phyloP scores from a whole-genome alignment of 2,888 invertebrate genomes.

The Lacanobia wlatinum region DNA sequence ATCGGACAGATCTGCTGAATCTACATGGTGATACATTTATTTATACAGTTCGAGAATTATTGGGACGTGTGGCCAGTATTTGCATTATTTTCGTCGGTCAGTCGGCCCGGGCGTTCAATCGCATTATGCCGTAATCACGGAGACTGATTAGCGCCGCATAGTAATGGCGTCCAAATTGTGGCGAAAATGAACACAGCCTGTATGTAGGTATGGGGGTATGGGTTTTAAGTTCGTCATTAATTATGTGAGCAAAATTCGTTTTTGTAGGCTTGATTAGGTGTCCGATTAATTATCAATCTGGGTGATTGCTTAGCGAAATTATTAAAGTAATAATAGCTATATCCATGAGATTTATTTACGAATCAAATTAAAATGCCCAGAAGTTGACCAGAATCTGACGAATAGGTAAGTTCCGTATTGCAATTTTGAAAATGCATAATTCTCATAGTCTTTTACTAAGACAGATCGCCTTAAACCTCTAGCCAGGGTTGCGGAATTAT shows the following conservation, averaged over 20 bases:
- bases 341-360: not conserved
- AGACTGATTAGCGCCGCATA: conserved; percentile 83
- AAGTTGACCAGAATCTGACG: too few species aligned
- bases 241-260: not conserved
- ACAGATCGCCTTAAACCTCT: too few species aligned
- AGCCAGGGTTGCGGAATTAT: too few species aligned
- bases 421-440: too few species aligned
- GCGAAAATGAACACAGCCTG: conserved; percentile 57
- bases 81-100: conserved; percentile 79
- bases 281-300: not conserved
- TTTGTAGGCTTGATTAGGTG: not conserved
- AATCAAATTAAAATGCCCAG: not conserved
- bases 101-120: conserved; percentile 72
- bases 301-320: not conserved
- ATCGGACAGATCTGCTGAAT: conserved; percentile 11
- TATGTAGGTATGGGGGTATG: conserved; percentile 13
- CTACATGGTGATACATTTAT: conserved; percentile 42
- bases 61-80: conserved; percentile 67
- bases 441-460: too few species aligned
- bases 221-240: conserved; percentile 46
- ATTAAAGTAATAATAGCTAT: not conserved
- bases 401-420: too few species aligned
- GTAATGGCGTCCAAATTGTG: conserved; percentile 75
- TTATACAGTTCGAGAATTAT: conserved; percentile 47
- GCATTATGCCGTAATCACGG: conserved; percentile 85